These are phyloP conservation scores for Dryococelus australis DNA, from an alignment of 2,888 invertebrate genomes.

Conservation along the genomic window DNA sequence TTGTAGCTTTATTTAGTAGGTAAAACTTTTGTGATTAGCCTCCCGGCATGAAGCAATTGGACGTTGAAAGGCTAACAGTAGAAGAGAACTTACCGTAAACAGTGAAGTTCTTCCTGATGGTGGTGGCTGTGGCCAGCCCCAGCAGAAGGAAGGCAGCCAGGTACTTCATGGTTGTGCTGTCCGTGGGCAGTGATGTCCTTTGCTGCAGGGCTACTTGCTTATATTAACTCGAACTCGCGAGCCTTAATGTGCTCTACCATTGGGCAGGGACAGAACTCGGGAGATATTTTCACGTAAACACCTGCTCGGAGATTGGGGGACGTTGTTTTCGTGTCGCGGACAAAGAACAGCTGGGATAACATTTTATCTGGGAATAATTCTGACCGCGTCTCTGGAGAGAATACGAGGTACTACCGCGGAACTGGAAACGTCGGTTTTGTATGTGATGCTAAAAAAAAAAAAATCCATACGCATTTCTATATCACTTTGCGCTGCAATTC, in stretches of 20 bases:
- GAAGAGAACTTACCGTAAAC: neutral
- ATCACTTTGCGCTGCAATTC: too few relatives aligned
- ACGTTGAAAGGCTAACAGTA: too few relatives aligned
- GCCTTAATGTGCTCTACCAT: neutral
- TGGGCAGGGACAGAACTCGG: neutral
- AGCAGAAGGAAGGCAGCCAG: neutral
- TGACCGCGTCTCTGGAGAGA: neutral
- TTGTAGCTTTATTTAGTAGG: too few relatives aligned
- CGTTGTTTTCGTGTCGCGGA: neutral
- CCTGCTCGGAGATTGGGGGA: neutral
- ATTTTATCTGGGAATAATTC: neutral
- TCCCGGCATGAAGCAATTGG: too few relatives aligned
- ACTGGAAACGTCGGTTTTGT: too few relatives aligned
- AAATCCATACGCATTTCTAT: too few relatives aligned
- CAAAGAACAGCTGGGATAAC: neutral
- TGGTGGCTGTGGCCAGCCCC: neutral
- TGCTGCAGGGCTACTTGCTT: neutral
- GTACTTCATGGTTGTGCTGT: neutral
- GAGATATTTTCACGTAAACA: neutral
- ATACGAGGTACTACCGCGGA: neutral
- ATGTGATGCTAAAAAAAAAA: too few relatives aligned
- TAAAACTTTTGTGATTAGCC: too few relatives aligned
- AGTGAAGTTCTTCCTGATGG: neutral
- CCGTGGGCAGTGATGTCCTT: neutral
- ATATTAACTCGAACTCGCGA: neutral